phyloP scores from a whole-genome alignment of 2,888 invertebrate genomes.

The Drosophila rellima region DNA sequence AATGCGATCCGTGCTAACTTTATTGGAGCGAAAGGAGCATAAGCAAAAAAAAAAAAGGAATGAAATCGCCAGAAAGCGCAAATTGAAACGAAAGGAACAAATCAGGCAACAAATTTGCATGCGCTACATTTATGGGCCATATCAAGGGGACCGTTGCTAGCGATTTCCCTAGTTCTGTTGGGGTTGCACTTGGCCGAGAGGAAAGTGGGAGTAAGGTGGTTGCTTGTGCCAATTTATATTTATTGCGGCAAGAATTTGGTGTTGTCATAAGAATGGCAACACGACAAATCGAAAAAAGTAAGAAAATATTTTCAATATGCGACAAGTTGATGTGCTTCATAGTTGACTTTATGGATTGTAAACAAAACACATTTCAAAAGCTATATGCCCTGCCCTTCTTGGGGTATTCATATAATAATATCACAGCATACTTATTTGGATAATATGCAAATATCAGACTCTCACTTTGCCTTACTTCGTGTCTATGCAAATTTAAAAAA shows the following conservation, averaged over 20 bases:
- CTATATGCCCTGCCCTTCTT: not conserved
- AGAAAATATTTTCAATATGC: not conserved
- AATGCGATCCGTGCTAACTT: constrained; percentile 59
- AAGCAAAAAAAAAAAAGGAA: constrained; percentile 34
- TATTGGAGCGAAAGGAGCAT: constrained; percentile 69
- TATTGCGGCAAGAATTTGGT: constrained; percentile 77
- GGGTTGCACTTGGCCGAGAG: constrained; percentile 42
- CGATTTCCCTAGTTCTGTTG: constrained; percentile 60
- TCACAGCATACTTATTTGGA: constrained; percentile 33
- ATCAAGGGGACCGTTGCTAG: constrained; percentile 60
- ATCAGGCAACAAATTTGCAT: constrained; percentile 85
- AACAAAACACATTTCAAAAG: not conserved
- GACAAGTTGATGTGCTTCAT: constrained; percentile 33
- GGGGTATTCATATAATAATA: constrained; percentile 26
- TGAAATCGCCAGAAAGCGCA: constrained; percentile 60
- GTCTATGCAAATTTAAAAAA: constrained; percentile 69
- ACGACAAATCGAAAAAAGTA: constrained; percentile 28
- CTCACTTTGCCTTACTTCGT: not conserved
- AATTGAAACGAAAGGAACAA: constrained; percentile 85
- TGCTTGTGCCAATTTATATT: constrained; percentile 76
- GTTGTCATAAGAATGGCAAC: constrained; percentile 69
- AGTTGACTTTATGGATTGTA: too few species aligned
- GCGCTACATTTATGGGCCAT: constrained; percentile 80
- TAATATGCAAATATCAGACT: constrained; percentile 52
- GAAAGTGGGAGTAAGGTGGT: constrained; percentile 7